A percentile compares a stretch with the other conserved stretches of the same genome.
Evolutionary conservation across 1,140 invertebrate species (phyloP).

Genomic region (Leptopilina boulardi): DNA sequence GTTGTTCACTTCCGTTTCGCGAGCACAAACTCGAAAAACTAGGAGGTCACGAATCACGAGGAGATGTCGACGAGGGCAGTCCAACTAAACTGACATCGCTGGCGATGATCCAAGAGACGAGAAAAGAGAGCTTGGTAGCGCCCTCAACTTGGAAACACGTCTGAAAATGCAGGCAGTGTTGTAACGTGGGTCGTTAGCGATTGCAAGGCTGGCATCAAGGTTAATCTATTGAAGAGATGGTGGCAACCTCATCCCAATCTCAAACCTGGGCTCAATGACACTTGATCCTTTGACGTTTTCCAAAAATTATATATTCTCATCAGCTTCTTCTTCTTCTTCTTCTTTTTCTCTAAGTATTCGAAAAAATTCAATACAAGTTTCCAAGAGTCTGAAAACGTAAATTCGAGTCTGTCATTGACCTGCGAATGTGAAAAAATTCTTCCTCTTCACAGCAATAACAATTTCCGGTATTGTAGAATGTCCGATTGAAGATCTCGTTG

Average conservation of each 20-base stretch:
- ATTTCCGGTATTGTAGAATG: conserved; percentile 15
- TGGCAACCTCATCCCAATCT: neutral
- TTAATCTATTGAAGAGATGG: conserved; percentile 17
- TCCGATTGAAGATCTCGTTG: neutral
- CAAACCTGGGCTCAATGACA: conserved; percentile 9
- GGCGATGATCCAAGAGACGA: neutral
- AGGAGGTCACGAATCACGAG: conserved; percentile 30
- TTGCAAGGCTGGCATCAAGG: conserved; percentile 21
- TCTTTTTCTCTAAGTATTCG: neutral
- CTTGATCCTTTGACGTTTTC: neutral
- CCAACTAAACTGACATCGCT: conserved; percentile 35
- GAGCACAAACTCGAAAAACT: conserved; percentile 13
- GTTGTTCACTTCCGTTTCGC: conserved; percentile 15
- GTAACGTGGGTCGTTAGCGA: conserved; percentile 29
- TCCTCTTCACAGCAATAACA: neutral
- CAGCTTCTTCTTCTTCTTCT: neutral
- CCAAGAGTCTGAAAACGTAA: no score
- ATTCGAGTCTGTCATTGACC: neutral
- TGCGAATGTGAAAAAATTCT: neutral
- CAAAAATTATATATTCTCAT: neutral
- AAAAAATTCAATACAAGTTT: neutral
- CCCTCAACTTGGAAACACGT: conserved; percentile 29
- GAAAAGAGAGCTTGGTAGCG: conserved; percentile 34
- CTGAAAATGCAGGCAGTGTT: conserved; percentile 24
- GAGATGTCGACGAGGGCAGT: conserved; percentile 21